Evolutionary conservation across 1,140 invertebrate species (phyloP), one percentile per base, ranked within the genome.

Genomic region (Euura lappo): DNA sequence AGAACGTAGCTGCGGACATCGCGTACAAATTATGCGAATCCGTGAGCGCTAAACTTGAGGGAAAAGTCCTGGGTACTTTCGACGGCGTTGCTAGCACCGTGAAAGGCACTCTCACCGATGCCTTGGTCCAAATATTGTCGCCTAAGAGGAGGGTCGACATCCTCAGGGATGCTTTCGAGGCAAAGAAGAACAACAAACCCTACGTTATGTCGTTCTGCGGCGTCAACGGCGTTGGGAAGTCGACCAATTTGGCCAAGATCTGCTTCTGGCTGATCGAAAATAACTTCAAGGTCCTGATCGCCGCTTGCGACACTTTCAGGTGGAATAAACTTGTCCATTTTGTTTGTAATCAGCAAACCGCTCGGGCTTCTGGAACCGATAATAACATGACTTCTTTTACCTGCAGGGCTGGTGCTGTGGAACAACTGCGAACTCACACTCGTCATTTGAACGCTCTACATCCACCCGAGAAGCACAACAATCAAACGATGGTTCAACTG

Each of bases 181-280:
- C 97, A 2, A 93, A 95, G 79, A 91, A 93, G 69, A 89, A 93
- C 76, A 88, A 90, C 1, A 89, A 93, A n/a, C 98, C 99, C 0
- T 99, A 98, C 86, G 94, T 97, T 2, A 96, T 99, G 89, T 92
- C 96, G 0, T 99, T 99, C 84, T 99, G 99, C 89, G 99, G 99
- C 68, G 99, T 99, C 0, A 99, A 99, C 87, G 99, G 99, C 65
- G 99, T 99, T 2, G 99, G 99, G 68, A 99, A 99, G 84, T 99
- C 98, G 0, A 99, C 99, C 2, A 99, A 99, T 89, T 88, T 99
- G 51, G 98, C 99, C 2, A 99, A 99, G 92, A 99, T 99, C 72
- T 97, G 97, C 82, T 99, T 99, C 85, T 99, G 99, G 99, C 88
- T 99, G 69, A 97, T 99, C 77, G 98, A 99, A 89, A 99, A 99